Evolutionary conservation across 2,113 vertebrate species (phyloP).

Genomic region (Rhagologus leucostigma): DNA sequence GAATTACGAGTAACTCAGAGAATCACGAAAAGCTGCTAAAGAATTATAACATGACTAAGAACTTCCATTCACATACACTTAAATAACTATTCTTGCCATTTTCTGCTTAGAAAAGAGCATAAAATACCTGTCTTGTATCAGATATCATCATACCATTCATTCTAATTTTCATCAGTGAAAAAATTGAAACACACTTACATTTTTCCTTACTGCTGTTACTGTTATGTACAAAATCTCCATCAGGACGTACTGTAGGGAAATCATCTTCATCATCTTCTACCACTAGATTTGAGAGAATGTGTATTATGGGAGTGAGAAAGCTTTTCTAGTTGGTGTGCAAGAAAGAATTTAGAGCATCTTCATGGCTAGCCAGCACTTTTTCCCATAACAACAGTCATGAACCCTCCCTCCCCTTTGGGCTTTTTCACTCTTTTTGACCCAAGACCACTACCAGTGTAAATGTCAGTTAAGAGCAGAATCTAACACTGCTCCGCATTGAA

Average conservation of each 20-base stretch:
- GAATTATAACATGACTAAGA: neutral
- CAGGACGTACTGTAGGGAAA: slow-evolving; percentile 84
- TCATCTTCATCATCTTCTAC: slow-evolving; percentile 95
- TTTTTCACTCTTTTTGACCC: neutral
- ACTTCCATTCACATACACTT: neutral
- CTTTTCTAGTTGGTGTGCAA: neutral
- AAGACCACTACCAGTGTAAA: neutral
- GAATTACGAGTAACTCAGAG: neutral
- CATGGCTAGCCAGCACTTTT: neutral
- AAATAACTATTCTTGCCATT: neutral
- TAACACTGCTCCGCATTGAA: neutral
- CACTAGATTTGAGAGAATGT: slow-evolving; percentile 73
- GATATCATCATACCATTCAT: neutral
- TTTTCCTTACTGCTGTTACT: slow-evolving; percentile 91
- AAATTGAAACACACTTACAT: slow-evolving; percentile 72
- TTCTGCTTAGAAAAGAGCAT: neutral
- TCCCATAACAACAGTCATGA: neutral
- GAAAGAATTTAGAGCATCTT: neutral
- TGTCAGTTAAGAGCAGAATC: neutral
- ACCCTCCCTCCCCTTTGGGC: rapidly evolving
- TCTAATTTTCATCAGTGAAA: neutral
- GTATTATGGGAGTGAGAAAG: neutral
- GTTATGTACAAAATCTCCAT: slow-evolving; percentile 88
- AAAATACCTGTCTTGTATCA: neutral
- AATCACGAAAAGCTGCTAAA: neutral